Evolutionary conservation across 2,113 vertebrate species (phyloP), one percentile per base, ranked within the genome.

Genomic region (Toxostoma redivivum): DNA sequence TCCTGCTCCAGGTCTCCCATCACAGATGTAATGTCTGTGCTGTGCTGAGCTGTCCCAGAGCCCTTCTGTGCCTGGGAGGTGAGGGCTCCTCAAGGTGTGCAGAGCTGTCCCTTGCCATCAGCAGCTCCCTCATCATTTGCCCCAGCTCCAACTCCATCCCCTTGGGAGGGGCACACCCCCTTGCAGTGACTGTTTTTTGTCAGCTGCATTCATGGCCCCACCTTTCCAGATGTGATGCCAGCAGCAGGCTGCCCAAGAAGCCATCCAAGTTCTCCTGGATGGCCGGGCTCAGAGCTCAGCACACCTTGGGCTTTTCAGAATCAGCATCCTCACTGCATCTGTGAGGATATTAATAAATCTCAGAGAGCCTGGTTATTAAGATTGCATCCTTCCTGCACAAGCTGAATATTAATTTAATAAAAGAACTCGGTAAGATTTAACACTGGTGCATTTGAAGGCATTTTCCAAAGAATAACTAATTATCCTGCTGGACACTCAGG

Each of bases 381-480:
- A 37, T 10, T 44, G 30, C 64, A 58, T 77, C 42, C 76, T 73
- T 82, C 61, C 61, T 33, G 61, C 60, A 69, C 9, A 22, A 86
- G 28, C 12, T 58, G 78, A 83, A 66, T 53, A 65, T n/a, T 56
- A 70, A 86, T 50, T 42, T 58, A 65, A 70, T 50, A 37, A 81
- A 83, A 78, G 47, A 71, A 15, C 1, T 3, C 42, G 37, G 37
- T 19, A 22, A 86, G 51, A 83, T 91, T 93, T 72, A 90, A 81
- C 50, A 38, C 17, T 73, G 54, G 31, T 3, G 3, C 67, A 35
- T 51, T 73, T 73, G 54, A 81, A 92, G 69, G 67, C 83, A 50
- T 80, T 81, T 88, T 73, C 79, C 76, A 81, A 60, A 64, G 58
- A 81, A 44, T 45, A 90, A 21, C 42, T 92, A 70, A 83, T 94